Conservation (phyloP, 2,113 vertebrate genomes). For the Pycnonotus jocosus region DNA sequence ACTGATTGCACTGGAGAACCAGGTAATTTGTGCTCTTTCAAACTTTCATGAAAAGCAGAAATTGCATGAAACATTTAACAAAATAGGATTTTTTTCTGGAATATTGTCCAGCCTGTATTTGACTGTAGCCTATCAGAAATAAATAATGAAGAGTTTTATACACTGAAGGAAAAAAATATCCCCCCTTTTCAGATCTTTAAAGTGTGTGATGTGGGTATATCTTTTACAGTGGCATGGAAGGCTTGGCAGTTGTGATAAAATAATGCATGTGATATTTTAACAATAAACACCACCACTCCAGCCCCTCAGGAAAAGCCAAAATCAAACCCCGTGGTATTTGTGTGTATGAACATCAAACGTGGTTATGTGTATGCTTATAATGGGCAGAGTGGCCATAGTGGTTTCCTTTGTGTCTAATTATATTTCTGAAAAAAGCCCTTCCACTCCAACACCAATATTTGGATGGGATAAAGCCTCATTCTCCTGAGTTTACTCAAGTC, state of each 20-base stretch:
- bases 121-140: background rate
- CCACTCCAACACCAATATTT: background rate
- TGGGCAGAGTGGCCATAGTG: background rate
- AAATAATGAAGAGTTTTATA: background rate
- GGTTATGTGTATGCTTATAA: background rate
- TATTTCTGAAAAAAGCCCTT: background rate
- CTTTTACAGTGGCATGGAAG: background rate
- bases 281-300: rapidly evolving
- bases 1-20: background rate
- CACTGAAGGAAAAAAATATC: background rate
- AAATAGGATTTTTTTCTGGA: background rate
- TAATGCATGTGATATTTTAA: background rate
- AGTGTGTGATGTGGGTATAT: background rate
- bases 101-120: background rate
- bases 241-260: background rate
- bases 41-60: background rate
- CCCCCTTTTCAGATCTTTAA: background rate
- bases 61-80: background rate
- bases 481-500: background rate
- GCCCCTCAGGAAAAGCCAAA: background rate
- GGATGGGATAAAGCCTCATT: background rate
- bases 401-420: background rate
- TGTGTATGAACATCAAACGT: background rate
- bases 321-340: background rate
- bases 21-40: background rate